phyloP scores from a whole-genome alignment of 2,797 vertebrate genomes.

The Antennarius maculatus region DNA sequence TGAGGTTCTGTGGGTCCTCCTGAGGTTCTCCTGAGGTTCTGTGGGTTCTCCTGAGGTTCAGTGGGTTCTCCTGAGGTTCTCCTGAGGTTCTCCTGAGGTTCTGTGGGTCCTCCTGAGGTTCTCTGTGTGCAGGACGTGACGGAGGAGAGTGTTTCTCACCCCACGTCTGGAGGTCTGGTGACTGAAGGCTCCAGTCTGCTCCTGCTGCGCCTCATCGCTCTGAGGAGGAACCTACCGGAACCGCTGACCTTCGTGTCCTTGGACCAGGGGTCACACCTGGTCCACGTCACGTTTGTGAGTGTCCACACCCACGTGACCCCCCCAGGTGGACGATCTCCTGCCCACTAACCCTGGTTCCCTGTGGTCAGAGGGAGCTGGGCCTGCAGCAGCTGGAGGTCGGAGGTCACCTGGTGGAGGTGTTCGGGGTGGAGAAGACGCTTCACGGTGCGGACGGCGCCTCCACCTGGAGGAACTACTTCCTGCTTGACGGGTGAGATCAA shows the following conservation, averaged over 20 bases:
- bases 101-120: too few species aligned
- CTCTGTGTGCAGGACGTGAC: conserved; percentile 67
- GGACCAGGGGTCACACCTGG: conserved; percentile 77
- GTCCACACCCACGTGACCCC: too few species aligned
- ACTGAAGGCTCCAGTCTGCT: conserved; percentile 88
- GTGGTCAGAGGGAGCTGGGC: conserved; percentile 80
- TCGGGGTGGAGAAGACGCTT: conserved; percentile 84
- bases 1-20: too few species aligned
- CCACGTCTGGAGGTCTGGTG: conserved; percentile 80
- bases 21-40: too few species aligned
- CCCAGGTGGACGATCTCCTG: too few species aligned
- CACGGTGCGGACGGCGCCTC: conserved; percentile 60
- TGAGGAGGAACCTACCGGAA: conserved; percentile 73
- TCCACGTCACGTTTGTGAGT: conserved; percentile 86
- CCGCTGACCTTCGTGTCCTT: conserved; percentile 84
- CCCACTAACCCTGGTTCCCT: neutral
- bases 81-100: too few species aligned
- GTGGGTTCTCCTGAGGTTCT: too few species aligned
- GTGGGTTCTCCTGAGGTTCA: too few species aligned
- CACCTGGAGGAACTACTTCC: conserved; percentile 87
- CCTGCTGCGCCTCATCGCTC: conserved; percentile 86
- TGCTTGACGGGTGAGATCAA: conserved; percentile 85
- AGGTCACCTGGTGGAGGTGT: conserved; percentile 75
- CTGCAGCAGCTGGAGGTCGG: conserved; percentile 77
- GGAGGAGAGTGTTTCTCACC: conserved; percentile 62